Evolutionary conservation across 2,797 vertebrate species (phyloP), one percentile per base, ranked within the genome.

Genomic region (Premnoplex brunnescens): DNA sequence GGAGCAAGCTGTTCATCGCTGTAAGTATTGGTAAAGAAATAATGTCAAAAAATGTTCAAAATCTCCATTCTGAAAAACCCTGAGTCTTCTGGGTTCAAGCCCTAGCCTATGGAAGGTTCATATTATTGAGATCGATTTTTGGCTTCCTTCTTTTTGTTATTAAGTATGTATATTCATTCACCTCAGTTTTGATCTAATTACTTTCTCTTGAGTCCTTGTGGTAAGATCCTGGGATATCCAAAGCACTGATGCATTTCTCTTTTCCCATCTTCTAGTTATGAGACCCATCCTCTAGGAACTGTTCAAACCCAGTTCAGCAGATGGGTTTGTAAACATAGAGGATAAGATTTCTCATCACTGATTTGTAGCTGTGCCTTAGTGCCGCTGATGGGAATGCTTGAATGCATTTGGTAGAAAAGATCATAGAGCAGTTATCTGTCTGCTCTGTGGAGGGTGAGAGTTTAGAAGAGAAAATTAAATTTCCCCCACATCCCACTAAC

Each of bases 51-150:
- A 75, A 36, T 48, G 2, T 41, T 88, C 12, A 74, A 34, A 58
- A 59, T 86, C 17, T 60, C 17, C 4, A 3, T 83, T 69, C 11
- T 77, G 14, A 83, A 86, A 85, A n/a, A 36, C 52, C 4, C 7
- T 8, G 2, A 28, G 10, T 85, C 32, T 51, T 15, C 11, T 71
- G 18, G 6, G 7, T 69, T 83, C 34, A 49, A 10, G 22, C 56
- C 6, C 7, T 54, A 14, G 19, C 20, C 26, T 81, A 26, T 1
- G 0, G 0, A 69, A 66, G 23, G 3, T 37, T 87, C 39, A 66
- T 13, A 18, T 59, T 81, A 46, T 11, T 69, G 19, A 62, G 5
- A 9, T 27, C 49, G 23, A 4, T 32, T 85, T 43, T 52, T 73
- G 19, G 5, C 28, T 11, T 80, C 24, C 5, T 72, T 10, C 0